phyloP scores from a whole-genome alignment of 1,140 invertebrate genomes.

The Atta texana region DNA sequence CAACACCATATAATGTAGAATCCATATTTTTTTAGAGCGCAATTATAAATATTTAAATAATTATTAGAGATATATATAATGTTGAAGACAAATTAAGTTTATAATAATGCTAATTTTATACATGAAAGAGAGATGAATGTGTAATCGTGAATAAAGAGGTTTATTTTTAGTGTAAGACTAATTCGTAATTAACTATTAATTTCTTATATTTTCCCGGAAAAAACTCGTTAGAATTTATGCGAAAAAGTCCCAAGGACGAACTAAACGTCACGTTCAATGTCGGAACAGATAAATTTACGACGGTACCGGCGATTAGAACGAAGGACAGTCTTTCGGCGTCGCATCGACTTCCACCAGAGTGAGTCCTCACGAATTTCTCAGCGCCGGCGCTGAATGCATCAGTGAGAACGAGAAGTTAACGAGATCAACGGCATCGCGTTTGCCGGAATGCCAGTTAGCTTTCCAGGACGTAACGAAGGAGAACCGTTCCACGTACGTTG shows the following conservation, averaged over 20 bases:
- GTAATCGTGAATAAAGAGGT: not conserved
- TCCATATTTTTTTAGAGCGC: no score
- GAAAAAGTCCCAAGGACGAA: conserved; percentile 12
- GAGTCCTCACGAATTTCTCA: not conserved
- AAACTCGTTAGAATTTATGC: not conserved
- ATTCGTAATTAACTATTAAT: not conserved
- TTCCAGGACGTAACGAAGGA: conserved; percentile 58
- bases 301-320: not conserved
- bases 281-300: not conserved
- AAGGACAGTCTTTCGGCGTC: conserved; percentile 34
- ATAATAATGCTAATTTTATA: not conserved
- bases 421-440: conserved; percentile 55
- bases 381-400: not conserved
- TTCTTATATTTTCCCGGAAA: not conserved
- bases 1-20: no score
- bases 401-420: conserved; percentile 43
- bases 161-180: not conserved
- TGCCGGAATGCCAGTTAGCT: conserved; percentile 50
- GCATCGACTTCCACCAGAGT: not conserved
- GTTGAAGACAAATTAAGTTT: not conserved
- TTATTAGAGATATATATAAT: not conserved
- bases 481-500: conserved; percentile 51
- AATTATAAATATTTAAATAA: not conserved
- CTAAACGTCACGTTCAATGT: not conserved
- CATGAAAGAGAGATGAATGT: not conserved